Conservation (phyloP, 2,888 invertebrate species). For the Trileptium ribeirensis region DNA sequence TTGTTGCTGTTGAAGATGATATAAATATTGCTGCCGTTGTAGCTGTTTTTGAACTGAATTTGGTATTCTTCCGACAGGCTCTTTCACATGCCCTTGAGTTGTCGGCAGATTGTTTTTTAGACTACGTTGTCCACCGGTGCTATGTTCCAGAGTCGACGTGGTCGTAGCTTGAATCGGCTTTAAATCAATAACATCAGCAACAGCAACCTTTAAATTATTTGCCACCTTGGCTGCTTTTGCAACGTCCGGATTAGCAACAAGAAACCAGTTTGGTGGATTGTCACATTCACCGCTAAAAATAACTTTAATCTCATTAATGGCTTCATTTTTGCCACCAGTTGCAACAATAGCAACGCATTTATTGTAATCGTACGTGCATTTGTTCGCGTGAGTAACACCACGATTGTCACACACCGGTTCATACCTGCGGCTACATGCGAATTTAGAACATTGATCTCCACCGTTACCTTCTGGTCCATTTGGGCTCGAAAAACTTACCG, state of each 20-base stretch:
- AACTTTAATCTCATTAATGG: too few relatives aligned
- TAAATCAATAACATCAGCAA: too few relatives aligned
- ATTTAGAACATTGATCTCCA: background rate
- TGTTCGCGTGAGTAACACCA: conserved; percentile 7
- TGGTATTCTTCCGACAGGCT: background rate
- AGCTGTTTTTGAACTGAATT: background rate
- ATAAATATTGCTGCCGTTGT: background rate
- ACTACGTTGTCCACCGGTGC: too few relatives aligned
- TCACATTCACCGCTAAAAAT: background rate
- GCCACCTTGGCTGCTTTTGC: too few relatives aligned
- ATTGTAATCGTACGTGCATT: conserved; percentile 11
- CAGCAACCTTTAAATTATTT: too few relatives aligned
- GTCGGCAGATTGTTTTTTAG: background rate
- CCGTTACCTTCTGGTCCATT: background rate
- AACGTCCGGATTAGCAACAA: background rate
- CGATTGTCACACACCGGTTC: conserved; percentile 13
- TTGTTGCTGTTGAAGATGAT: too few relatives aligned
- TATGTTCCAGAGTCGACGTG: too few relatives aligned
- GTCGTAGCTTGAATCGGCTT: too few relatives aligned
- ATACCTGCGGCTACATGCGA: background rate
- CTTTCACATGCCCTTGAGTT: background rate
- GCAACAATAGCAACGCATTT: background rate
- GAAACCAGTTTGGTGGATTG: background rate
- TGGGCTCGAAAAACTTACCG: background rate
- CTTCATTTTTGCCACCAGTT: too few relatives aligned